These are phyloP conservation scores for Macrochelys suwanniensis DNA, from an alignment of 2,797 vertebrate species.

Conservation along the genomic window DNA sequence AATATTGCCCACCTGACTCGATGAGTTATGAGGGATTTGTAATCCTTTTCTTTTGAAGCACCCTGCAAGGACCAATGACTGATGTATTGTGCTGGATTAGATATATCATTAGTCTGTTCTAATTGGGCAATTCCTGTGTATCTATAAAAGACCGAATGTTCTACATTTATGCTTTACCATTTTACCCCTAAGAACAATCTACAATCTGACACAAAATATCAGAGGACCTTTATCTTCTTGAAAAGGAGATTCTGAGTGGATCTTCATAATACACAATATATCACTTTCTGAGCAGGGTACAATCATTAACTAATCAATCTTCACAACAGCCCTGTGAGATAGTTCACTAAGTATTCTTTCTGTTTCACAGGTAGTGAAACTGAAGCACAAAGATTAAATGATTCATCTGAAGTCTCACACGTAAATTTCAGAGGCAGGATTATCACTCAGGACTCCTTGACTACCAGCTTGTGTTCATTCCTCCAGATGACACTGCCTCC, in stretches of 20 bases:
- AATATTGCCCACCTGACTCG: background rate
- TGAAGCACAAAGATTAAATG: background rate
- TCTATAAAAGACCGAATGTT: background rate
- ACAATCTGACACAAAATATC: background rate
- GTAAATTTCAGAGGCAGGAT: conserved; percentile 16
- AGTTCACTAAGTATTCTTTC: background rate
- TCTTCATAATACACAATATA: conserved; percentile 22
- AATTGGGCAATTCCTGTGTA: background rate
- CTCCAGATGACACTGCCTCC: conserved; percentile 53
- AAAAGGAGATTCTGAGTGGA: background rate
- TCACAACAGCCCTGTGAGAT: background rate
- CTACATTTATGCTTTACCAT: background rate
- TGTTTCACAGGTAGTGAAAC: background rate
- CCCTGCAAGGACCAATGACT: background rate
- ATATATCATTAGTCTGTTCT: background rate
- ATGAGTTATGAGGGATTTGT: background rate
- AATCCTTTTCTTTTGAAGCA: accelerated
- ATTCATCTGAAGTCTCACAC: conserved; percentile 1
- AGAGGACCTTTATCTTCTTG: background rate
- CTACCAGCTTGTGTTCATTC: conserved; percentile 30
- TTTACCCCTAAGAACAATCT: background rate
- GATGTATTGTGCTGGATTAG: accelerated
- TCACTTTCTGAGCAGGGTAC: background rate
- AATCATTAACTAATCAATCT: background rate
- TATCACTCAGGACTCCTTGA: conserved; percentile 27